These are phyloP conservation scores for Ophion ellenae DNA, from an alignment of 2,888 invertebrate species.

Conservation along the genomic window DNA sequence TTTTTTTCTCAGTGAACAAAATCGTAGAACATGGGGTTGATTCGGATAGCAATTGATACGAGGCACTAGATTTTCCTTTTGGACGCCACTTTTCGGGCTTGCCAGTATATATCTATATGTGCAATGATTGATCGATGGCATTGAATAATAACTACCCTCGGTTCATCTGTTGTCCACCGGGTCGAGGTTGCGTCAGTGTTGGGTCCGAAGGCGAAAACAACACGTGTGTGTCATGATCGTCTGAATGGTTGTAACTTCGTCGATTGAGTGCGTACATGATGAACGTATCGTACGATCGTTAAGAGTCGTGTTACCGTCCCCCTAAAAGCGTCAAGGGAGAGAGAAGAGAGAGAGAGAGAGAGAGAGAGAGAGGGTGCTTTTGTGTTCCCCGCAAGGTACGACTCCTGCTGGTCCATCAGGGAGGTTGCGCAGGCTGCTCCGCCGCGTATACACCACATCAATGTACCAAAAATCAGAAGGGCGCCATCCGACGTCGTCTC, in stretches of 20 bases:
- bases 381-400: constrained; percentile 1
- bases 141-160: constrained; percentile 62
- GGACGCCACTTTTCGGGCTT: not conserved
- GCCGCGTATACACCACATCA: not conserved
- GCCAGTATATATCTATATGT: not conserved
- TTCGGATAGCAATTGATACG: not conserved
- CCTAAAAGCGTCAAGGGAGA: constrained; percentile 36
- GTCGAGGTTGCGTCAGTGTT: constrained; percentile 67
- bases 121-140: constrained; percentile 58
- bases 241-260: constrained; percentile 52
- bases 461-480: not conserved
- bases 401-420: constrained; percentile 47
- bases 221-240: constrained; percentile 67
- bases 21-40: too few species aligned
- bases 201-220: constrained; percentile 64
- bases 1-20: too few species aligned
- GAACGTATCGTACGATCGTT: constrained; percentile 65
- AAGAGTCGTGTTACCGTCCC: constrained; percentile 64
- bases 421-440: constrained; percentile 14
- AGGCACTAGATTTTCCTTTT: not conserved
- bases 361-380: constrained; percentile 28
- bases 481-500: not conserved
- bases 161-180: constrained; percentile 56
- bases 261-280: constrained; percentile 59
- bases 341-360: not conserved